A percentile compares a stretch with the other conserved stretches of the same genome.
These are phyloP conservation scores for Chalcosyrphus nemorum DNA, from an alignment of 2,888 invertebrate genomes.

Conservation along the genomic window DNA sequence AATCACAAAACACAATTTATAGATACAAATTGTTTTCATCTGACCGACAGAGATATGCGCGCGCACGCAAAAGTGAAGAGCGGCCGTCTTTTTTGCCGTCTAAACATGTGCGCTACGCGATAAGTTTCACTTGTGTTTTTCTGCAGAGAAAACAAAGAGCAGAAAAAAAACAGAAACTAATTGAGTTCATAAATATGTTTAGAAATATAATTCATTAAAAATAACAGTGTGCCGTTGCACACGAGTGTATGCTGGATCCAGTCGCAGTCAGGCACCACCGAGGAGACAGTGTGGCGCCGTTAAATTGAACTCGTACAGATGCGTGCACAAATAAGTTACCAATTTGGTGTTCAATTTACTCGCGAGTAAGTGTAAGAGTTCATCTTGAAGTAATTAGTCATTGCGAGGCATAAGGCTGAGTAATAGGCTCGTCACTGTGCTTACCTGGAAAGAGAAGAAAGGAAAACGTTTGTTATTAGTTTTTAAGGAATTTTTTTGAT, in stretches of 20 bases:
- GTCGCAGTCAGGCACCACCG: constrained; percentile 5
- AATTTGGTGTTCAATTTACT: constrained; percentile 32
- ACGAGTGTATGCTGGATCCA: constrained; percentile 2
- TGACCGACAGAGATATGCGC: constrained; percentile 37
- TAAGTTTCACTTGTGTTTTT: constrained; percentile 53
- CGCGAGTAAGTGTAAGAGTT: constrained; percentile 32
- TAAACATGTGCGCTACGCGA: constrained; percentile 20
- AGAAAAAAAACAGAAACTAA: constrained; percentile 53
- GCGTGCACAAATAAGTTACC: constrained; percentile 48
- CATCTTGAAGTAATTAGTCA: constrained; percentile 40
- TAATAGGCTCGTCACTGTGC: not conserved
- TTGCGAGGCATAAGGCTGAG: not conserved
- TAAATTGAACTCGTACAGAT: not conserved
- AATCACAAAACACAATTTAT: constrained; percentile 54
- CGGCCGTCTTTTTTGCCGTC: not conserved
- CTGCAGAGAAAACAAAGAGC: constrained; percentile 10
- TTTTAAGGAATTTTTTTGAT: not conserved
- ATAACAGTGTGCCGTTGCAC: constrained; percentile 28
- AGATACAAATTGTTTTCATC: constrained; percentile 62
- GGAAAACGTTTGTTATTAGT: constrained; percentile 1
- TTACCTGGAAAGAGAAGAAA: constrained; percentile 62
- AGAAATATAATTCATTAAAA: constrained; percentile 9
- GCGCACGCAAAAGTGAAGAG: constrained; percentile 44
- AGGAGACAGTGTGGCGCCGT: constrained; percentile 4
- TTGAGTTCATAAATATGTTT: constrained; percentile 40